phyloP scores from a whole-genome alignment of 2,113 vertebrate genomes.

The Chamaea fasciata region DNA sequence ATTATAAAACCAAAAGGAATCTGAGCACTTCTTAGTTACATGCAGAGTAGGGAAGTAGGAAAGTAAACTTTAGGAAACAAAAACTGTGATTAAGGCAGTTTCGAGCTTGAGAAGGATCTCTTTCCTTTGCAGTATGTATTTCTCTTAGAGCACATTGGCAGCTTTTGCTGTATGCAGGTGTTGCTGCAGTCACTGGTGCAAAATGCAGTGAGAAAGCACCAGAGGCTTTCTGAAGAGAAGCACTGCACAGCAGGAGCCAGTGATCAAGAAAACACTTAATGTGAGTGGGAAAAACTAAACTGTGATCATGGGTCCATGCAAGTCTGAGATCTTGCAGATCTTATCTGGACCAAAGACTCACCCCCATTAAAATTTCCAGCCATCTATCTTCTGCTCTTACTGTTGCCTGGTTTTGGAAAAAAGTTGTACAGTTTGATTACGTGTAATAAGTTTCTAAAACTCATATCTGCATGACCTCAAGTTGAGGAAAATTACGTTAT shows the following conservation, averaged over 20 bases:
- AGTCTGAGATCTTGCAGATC: background rate
- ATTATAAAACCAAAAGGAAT: background rate
- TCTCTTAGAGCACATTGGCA: background rate
- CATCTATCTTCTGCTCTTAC: background rate
- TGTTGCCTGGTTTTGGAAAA: background rate
- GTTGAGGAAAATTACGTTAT: background rate
- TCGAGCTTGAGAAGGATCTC: background rate
- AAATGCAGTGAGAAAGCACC: background rate
- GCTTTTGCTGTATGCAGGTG: background rate
- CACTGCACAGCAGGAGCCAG: fast-evolving
- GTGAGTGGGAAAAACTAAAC: background rate
- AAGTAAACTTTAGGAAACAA: background rate
- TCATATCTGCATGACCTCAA: background rate
- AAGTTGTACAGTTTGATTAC: background rate
- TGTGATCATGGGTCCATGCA: background rate
- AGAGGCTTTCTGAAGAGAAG: background rate
- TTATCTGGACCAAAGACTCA: background rate
- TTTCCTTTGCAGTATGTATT: background rate
- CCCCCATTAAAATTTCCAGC: background rate
- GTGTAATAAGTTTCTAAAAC: background rate
- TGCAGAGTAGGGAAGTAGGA: background rate
- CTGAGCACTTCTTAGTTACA: background rate
- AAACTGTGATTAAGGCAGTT: background rate
- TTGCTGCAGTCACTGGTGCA: background rate
- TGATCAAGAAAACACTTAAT: background rate